A percentile compares a stretch with the other conserved stretches of the same genome.
Conservation (phyloP, 2,113 vertebrate species). For the Anolis carolinensis region DNA sequence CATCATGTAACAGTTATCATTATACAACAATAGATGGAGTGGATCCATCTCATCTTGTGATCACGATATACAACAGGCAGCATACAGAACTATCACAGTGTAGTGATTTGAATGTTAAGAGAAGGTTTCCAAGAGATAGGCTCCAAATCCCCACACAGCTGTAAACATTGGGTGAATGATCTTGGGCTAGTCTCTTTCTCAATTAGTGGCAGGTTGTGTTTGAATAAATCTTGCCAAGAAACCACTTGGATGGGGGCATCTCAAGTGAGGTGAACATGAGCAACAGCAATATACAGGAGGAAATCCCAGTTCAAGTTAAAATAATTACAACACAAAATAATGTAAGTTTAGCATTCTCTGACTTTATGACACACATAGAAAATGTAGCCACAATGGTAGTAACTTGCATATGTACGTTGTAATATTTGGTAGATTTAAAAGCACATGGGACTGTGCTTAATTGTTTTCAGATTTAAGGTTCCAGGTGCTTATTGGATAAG, state of each 20-base stretch:
- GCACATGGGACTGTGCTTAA: no score
- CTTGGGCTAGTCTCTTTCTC: no score
- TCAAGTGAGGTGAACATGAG: no score
- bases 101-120: no score
- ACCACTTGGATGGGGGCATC: no score
- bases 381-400: neutral
- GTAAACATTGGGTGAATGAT: no score
- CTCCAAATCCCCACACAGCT: no score
- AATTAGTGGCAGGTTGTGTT: no score
- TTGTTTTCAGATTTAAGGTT: neutral
- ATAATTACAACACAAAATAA: neutral
- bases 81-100: no score
- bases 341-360: neutral
- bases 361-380: neutral
- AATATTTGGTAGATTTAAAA: neutral
- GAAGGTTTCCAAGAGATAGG: no score
- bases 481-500: neutral
- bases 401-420: neutral
- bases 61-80: neutral
- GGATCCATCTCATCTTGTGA: neutral
- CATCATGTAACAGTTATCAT: neutral
- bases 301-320: neutral
- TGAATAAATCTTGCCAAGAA: no score
- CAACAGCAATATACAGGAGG: neutral
- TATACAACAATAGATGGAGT: neutral